Conservation (phyloP, 2,888 invertebrate genomes). For the Hartigia nigra region DNA sequence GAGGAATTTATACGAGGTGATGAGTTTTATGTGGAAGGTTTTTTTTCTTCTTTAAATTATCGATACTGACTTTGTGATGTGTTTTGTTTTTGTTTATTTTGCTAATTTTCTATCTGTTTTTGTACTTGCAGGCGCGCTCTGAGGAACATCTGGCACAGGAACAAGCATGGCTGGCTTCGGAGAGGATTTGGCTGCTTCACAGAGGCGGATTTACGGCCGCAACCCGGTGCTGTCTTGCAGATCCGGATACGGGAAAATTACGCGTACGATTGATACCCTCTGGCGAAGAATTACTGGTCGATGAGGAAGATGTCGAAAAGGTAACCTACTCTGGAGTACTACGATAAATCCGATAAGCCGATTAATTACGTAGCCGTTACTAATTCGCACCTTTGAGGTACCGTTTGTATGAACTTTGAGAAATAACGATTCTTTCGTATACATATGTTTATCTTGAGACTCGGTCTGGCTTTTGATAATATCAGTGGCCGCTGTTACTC, state of each 20-base stretch:
- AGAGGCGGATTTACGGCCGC: constrained; percentile 91
- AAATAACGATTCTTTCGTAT: background rate
- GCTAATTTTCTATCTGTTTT: background rate
- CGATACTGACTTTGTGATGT: background rate
- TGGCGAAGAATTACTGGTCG: constrained; percentile 86
- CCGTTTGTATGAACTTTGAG: background rate
- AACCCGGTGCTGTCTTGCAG: constrained; percentile 64
- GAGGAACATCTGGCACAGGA: constrained; percentile 76
- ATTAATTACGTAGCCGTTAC: background rate
- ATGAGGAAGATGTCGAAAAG: constrained; percentile 96
- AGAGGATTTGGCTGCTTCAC: constrained; percentile 93
- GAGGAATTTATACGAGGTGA: background rate
- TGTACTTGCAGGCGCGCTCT: constrained; percentile 72
- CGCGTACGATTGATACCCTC: constrained; percentile 83
- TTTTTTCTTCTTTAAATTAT: background rate
- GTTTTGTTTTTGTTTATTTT: background rate
- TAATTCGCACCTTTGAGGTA: background rate
- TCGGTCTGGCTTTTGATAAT: background rate
- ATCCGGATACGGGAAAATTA: constrained; percentile 73
- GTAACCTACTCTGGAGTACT: constrained; percentile 62
- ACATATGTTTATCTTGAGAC: background rate
- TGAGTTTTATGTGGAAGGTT: background rate
- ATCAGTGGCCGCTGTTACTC: background rate
- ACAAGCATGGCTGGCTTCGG: constrained; percentile 78
- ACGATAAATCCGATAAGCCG: background rate